These are phyloP conservation scores for Dolichotis patagonum DNA, from an alignment of 2,113 vertebrate species.

Conservation along the genomic window DNA sequence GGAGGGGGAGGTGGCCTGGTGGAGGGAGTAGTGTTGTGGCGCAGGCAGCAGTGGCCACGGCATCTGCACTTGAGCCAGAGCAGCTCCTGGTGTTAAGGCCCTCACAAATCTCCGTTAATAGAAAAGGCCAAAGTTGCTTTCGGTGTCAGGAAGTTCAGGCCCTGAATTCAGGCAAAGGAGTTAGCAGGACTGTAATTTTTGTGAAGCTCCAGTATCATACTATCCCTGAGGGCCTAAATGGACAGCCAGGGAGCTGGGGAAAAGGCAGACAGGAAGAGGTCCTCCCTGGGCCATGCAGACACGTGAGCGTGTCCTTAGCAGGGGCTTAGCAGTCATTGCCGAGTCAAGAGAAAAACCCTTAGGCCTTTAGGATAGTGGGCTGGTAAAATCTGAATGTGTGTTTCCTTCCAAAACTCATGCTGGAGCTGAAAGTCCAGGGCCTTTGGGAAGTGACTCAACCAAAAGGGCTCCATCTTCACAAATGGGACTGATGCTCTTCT, in stretches of 20 bases:
- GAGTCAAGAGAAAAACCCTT: conserved; percentile 31
- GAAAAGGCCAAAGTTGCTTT: not conserved
- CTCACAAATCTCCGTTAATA: not conserved
- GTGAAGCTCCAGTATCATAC: not conserved
- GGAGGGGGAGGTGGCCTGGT: not conserved
- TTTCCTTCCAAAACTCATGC: not conserved
- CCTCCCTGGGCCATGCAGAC: conserved; percentile 41
- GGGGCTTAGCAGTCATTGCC: conserved; percentile 51
- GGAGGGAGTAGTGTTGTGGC: not conserved
- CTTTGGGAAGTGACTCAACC: not conserved
- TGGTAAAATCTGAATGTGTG: not conserved
- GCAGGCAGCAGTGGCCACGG: not conserved
- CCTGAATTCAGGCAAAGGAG: not conserved
- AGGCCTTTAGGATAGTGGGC: not conserved
- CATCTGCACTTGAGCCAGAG: too few relatives aligned
- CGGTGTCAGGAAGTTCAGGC: not conserved
- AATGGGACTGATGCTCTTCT: not conserved
- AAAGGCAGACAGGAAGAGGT: conserved; percentile 37
- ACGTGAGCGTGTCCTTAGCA: conserved; percentile 19
- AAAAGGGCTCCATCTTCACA: not conserved
- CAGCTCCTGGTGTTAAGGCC: not conserved
- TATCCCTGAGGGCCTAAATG: conserved; percentile 25
- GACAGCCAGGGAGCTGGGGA: not conserved
- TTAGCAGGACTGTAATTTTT: not conserved
- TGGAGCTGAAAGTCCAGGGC: not conserved